These are phyloP conservation scores for Doris montereyensis DNA, from an alignment of 2,888 invertebrate species.

Conservation along the genomic window DNA sequence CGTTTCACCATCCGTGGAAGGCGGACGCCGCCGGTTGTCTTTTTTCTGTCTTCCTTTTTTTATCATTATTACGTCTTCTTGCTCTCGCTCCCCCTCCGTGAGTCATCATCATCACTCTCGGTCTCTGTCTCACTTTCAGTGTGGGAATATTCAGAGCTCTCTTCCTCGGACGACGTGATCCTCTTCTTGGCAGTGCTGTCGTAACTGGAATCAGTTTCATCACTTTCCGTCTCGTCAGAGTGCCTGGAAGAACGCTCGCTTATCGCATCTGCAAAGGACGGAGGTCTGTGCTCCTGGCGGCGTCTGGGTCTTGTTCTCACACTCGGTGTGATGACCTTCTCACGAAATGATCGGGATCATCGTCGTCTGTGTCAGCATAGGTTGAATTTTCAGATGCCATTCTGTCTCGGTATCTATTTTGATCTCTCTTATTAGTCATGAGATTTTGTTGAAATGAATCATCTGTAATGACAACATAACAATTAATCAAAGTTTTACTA, in stretches of 20 bases:
- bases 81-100: conserved; percentile 10
- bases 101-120: conserved; percentile 6
- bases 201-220: conserved; percentile 26
- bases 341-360: conserved; percentile 55
- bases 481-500: no score
- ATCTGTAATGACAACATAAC: conserved; percentile 16
- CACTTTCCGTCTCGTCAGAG: conserved; percentile 46
- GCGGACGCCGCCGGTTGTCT: background rate
- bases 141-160: background rate
- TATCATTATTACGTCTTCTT: background rate
- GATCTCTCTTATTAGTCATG: conserved; percentile 7
- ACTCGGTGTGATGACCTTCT: conserved; percentile 54
- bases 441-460: conserved; percentile 22
- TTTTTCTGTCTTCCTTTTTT: background rate
- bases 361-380: conserved; percentile 57
- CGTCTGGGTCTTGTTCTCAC: no score
- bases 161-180: background rate
- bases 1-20: background rate
- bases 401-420: background rate
- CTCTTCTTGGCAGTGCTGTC: background rate
- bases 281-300: conserved; percentile 15
- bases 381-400: conserved; percentile 12
- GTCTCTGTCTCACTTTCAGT: conserved; percentile 46
- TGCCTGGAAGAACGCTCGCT: conserved; percentile 7
- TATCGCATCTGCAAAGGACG: conserved; percentile 39